phyloP scores from a whole-genome alignment of 2,888 invertebrate species.

The Fissipunctia ypsillon region DNA sequence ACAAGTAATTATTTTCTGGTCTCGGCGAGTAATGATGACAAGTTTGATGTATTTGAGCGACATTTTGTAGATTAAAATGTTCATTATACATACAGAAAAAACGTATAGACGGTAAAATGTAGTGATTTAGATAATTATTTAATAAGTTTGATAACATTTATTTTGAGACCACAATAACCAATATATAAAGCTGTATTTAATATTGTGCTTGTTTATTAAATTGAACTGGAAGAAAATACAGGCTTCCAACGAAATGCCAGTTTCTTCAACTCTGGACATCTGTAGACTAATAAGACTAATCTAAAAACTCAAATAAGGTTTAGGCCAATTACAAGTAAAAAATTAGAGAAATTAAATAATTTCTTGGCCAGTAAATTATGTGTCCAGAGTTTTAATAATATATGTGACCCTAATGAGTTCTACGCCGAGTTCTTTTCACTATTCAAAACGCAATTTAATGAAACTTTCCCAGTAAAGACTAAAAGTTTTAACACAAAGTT shows the following conservation, averaged over 20 bases:
- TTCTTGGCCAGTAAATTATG: too few species aligned
- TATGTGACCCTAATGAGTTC: too few species aligned
- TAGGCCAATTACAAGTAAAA: too few species aligned
- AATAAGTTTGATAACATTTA: constrained; percentile 44
- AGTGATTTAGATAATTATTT: constrained; percentile 50
- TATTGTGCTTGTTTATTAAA: background rate
- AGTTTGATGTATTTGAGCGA: constrained; percentile 72
- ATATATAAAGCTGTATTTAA: background rate
- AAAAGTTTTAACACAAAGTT: too few species aligned
- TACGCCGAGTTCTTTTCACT: too few species aligned
- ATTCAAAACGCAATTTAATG: too few species aligned
- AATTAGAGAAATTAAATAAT: too few species aligned
- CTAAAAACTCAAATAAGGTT: too few species aligned
- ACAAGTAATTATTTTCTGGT: constrained; percentile 80
- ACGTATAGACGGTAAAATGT: constrained; percentile 44
- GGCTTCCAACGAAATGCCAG: too few species aligned
- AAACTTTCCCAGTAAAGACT: too few species aligned
- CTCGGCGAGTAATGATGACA: constrained; percentile 76
- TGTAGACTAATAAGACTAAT: too few species aligned
- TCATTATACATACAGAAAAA: constrained; percentile 61
- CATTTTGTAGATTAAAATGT: constrained; percentile 73
- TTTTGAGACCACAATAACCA: background rate
- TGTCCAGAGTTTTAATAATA: too few species aligned
- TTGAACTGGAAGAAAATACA: background rate
- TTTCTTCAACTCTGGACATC: background rate